phyloP scores from a whole-genome alignment of 1,140 invertebrate genomes.

The Lethocerus indicus region DNA sequence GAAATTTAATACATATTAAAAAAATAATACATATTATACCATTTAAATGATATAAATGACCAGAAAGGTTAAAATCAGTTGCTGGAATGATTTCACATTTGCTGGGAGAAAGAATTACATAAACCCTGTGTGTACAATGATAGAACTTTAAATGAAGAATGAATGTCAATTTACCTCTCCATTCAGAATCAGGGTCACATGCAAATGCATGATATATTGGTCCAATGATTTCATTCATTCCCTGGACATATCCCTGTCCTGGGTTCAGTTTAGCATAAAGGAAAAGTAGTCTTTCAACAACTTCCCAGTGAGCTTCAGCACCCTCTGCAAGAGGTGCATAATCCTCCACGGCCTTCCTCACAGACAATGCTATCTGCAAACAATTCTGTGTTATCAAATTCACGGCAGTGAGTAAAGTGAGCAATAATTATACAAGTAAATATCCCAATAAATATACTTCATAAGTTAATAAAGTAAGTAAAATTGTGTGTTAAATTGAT shows the following conservation, averaged over 20 bases:
- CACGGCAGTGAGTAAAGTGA: no score
- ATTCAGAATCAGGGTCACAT: slow-evolving; percentile 64
- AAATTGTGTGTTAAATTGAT: no score
- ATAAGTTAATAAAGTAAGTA: no score
- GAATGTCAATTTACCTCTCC: slow-evolving; percentile 42
- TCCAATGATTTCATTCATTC: slow-evolving; percentile 99
- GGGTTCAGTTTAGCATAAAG: slow-evolving; percentile 96
- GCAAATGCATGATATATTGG: slow-evolving; percentile 97
- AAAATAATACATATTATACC: no score
- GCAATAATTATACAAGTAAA: no score
- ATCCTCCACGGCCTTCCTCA: slow-evolving; percentile 52
- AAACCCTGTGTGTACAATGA: background rate
- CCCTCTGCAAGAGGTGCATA: slow-evolving; percentile 67
- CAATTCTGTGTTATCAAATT: background rate
- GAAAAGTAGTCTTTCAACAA: slow-evolving; percentile 91
- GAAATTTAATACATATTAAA: no score
- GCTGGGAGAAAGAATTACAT: background rate
- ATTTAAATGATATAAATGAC: no score
- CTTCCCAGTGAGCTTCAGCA: slow-evolving; percentile 88
- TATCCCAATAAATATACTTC: no score
- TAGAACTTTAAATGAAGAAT: background rate
- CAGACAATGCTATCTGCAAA: slow-evolving; percentile 36
- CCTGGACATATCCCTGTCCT: slow-evolving; percentile 93
- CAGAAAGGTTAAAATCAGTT: no score
- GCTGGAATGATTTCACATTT: background rate